A percentile compares a stretch with the other conserved stretches of the same genome.
Conservation (phyloP, 1,140 invertebrate genomes). For the Ips nitidus region DNA sequence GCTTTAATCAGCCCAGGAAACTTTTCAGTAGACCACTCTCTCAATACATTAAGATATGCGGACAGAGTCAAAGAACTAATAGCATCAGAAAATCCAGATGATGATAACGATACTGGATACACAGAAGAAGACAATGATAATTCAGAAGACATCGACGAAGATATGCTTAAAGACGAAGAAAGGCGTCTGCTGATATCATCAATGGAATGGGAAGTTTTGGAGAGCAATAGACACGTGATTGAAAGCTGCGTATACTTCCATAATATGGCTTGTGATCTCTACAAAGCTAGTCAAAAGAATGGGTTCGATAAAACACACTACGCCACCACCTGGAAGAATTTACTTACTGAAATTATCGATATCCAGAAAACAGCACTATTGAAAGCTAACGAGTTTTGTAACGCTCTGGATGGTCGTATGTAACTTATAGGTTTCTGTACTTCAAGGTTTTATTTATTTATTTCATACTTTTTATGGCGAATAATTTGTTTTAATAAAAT, state of each 20-base stretch:
- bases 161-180: conserved; percentile 37
- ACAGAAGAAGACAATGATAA: conserved; percentile 32
- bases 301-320: conserved; percentile 43
- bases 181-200: conserved; percentile 34
- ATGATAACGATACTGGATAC: conserved; percentile 15
- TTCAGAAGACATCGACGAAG: conserved; percentile 39
- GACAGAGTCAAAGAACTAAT: conserved; percentile 93
- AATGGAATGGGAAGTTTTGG: conserved; percentile 43
- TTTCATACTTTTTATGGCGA: not conserved
- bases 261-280: conserved; percentile 45
- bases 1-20: conserved; percentile 97
- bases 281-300: conserved; percentile 39
- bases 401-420: conserved; percentile 23
- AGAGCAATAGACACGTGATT: conserved; percentile 45
- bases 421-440: conserved; percentile 5
- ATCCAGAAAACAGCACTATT: conserved; percentile 43
- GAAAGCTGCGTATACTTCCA: conserved; percentile 48
- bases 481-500: conserved; percentile 3
- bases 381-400: conserved; percentile 43
- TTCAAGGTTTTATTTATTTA: not conserved
- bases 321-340: conserved; percentile 44
- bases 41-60: conserved; percentile 97
- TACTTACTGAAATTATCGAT: conserved; percentile 46
- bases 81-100: conserved; percentile 61
- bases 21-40: conserved; percentile 93